Percentiles rank a stretch among this genome's conserved stretches.
Evolutionary conservation across 2,888 invertebrate genomes (phyloP).

Genomic region (Laspeyria flexula): DNA sequence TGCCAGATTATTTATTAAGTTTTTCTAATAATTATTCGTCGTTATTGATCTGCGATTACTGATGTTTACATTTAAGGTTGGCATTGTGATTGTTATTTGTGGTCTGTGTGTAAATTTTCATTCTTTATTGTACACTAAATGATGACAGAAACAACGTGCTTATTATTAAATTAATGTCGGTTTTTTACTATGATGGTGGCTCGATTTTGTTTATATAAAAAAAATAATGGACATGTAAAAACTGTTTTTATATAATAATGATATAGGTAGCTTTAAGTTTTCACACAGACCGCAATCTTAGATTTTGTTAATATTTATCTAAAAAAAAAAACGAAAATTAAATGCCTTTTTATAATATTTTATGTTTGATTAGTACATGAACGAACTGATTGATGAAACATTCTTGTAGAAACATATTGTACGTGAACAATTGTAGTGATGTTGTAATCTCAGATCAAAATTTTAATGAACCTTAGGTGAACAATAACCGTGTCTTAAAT

Average conservation of each 20-base stretch:
- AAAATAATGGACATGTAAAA: too few species aligned
- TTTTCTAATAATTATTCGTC: constrained; percentile 49
- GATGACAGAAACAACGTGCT: too few species aligned
- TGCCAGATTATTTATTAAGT: constrained; percentile 72
- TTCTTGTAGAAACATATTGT: constrained; percentile 30
- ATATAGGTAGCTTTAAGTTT: constrained; percentile 23
- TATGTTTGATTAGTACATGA: constrained; percentile 25
- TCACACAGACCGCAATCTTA: constrained; percentile 9
- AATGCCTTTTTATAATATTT: constrained; percentile 24
- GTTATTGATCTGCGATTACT: constrained; percentile 72
- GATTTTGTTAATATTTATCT: constrained; percentile 29
- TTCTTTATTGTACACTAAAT: too few species aligned
- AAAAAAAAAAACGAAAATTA: constrained; percentile 14
- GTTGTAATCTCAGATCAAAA: constrained; percentile 70
- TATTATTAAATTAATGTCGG: too few species aligned
- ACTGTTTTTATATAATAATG: background rate
- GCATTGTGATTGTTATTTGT: constrained; percentile 27
- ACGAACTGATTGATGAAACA: constrained; percentile 29
- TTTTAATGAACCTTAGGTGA: constrained; percentile 45
- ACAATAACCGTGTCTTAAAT: constrained; percentile 68
- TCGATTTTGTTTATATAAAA: too few species aligned
- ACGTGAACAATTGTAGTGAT: constrained; percentile 42
- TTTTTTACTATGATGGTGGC: too few species aligned
- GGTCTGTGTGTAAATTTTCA: constrained; percentile 19
- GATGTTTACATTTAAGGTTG: constrained; percentile 39